phyloP scores from a whole-genome alignment of 1,140 invertebrate species.

The Helicoverpa zea region DNA sequence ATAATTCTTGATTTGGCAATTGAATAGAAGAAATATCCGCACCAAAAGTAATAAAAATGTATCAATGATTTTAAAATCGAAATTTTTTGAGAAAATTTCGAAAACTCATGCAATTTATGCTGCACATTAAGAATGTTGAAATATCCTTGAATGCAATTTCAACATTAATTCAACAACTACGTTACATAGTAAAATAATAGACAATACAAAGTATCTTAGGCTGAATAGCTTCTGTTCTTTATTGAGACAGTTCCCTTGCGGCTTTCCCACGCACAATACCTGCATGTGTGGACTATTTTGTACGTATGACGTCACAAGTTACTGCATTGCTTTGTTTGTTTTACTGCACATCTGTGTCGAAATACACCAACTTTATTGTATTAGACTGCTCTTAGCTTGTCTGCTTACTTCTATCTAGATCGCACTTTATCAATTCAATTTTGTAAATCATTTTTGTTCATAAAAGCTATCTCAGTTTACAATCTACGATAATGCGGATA shows the following conservation, averaged over 20 bases:
- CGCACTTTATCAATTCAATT: slow-evolving; percentile 11
- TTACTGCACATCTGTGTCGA: slow-evolving; percentile 61
- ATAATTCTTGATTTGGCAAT: no score
- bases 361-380: slow-evolving; percentile 12
- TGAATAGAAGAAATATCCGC: no score
- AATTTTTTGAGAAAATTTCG: not conserved
- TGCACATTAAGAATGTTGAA: slow-evolving; percentile 1
- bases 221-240: slow-evolving; percentile 25
- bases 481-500: slow-evolving; percentile 15
- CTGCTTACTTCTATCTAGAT: not conserved
- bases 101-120: slow-evolving; percentile 14
- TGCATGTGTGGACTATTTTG: slow-evolving; percentile 73
- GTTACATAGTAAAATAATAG: slow-evolving; percentile 28
- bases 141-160: slow-evolving; percentile 46
- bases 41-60: no score
- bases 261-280: slow-evolving; percentile 71
- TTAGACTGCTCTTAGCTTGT: not conserved
- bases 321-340: slow-evolving; percentile 64
- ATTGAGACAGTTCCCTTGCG: slow-evolving; percentile 45
- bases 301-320: slow-evolving; percentile 67
- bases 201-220: slow-evolving; percentile 8
- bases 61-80: no score
- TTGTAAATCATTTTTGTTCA: slow-evolving; percentile 21
- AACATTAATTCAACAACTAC: slow-evolving; percentile 22
- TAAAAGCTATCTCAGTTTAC: not conserved